These are phyloP conservation scores for Nipponacmea schrenckii DNA, from an alignment of 2,888 invertebrate genomes.

Conservation along the genomic window DNA sequence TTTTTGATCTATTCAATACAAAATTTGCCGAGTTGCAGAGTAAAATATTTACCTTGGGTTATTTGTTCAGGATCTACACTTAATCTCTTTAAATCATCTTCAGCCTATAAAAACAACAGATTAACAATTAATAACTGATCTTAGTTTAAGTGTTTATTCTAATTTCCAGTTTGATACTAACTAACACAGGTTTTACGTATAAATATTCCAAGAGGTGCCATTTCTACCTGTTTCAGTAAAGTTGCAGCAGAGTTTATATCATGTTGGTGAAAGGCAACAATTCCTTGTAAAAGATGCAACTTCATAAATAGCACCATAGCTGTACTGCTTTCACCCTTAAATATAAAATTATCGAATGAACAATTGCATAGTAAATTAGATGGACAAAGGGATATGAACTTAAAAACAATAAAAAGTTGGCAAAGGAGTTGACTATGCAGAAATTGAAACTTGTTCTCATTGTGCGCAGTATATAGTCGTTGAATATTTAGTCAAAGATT, in stretches of 20 bases:
- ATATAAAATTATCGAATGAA: slow-evolving; percentile 10
- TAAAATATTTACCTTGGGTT: slow-evolving; percentile 48
- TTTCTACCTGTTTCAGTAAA: slow-evolving; percentile 70
- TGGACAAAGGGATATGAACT: neutral
- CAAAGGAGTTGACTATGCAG: neutral
- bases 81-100: slow-evolving; percentile 75
- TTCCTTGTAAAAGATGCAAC: slow-evolving; percentile 82
- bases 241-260: slow-evolving; percentile 74
- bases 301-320: slow-evolving; percentile 81
- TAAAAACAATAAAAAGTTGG: neutral
- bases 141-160: too few species aligned
- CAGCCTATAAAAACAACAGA: slow-evolving; percentile 69
- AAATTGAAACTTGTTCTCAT: too few species aligned
- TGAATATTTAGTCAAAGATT: too few species aligned
- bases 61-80: slow-evolving; percentile 74
- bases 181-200: too few species aligned
- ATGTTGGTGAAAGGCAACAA: slow-evolving; percentile 83
- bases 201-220: too few species aligned
- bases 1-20: too few species aligned
- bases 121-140: too few species aligned
- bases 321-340: slow-evolving; percentile 64
- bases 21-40: neutral
- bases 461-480: too few species aligned
- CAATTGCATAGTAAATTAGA: neutral
- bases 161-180: too few species aligned